Evolutionary conservation across 2,113 vertebrate species (phyloP), one percentile per base, ranked within the genome.

Genomic region (Chaetops frenatus): DNA sequence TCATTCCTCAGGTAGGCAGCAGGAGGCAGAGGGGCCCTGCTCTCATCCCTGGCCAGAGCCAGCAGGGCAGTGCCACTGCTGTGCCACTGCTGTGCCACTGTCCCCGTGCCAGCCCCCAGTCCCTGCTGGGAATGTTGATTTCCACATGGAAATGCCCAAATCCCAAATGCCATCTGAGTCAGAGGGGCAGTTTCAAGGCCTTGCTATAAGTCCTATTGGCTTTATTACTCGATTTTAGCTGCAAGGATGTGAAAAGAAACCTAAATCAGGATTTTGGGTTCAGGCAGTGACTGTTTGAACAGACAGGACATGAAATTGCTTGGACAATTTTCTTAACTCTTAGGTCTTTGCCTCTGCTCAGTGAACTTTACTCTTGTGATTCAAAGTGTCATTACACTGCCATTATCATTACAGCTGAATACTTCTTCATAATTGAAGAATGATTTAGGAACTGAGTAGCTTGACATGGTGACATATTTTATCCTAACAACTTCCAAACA

Each of bases 361-460:
- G 70, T 6, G 5, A 94, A 86, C 90, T 96, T 94, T 62, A 69
- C 60, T 91, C 82, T 67, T 57, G 56, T 2, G 6, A 71, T 62
- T 92, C 92, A 27, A 91, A 91, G 71, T 82, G 73, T 77, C 74
- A 84, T 85, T 95, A 93, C 42, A 60, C 53, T 85, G 67, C 70
- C 66, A 91, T 96, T 95, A 94, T 86, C 60, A 81, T 86, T 94
- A 83, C 67, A 86, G 81, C 31, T 81, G 44, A 94, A 90, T 60
- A 78, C 28, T 95, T 93, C 56, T 89, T 93, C 79, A 53, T 89
- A 95, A 88, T 69, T 82, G 82, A 93, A 86, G 80, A 94, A 95
- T 94, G 79, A 96, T 92, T 97, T 88, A 95, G 70, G 70, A 95
- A 93, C 88, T 94, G 90, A 94, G 92, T 56, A 91, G 62, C 50